Base-by-base conservation (phyloP, 53 echinoderm and acorn worm species). In the Hippasteria phrygiana region DNA sequence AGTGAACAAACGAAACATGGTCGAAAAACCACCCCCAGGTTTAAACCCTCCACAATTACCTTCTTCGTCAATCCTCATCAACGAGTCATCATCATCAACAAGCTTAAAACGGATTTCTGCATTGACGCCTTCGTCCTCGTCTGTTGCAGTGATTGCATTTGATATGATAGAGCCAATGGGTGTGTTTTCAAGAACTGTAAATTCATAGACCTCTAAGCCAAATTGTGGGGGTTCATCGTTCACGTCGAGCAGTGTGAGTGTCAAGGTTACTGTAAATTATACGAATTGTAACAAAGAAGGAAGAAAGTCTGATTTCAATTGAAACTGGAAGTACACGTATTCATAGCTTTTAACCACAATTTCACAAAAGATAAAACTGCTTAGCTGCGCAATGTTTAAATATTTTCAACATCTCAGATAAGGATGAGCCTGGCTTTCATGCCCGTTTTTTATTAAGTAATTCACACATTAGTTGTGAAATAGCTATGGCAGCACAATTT, bases 201-300 rank as follows among this genome's bases (percentile, higher is more conserved):
- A 95, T 16, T 43, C 38, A 47, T 91, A 88, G 14, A 78, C 80
- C 10, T 39, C 16, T 14, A 65, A 43, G 11, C 32, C 37, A 56
- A 93, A 95, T 42, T 35, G 26, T 18, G 95, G 95, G 12, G 91
- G 24, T 4, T 93, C 88, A 75, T 95, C 95, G 42, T 95, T 95
- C 11, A 93, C 81, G 65, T 95, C 95, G 2, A 73, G 35, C 12
- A 95, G 75, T 1, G 51, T 89, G 29, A 95, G 47, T 22, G 80
- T 75, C 34, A 94, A 40, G 14, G 27, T 55, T 36, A 81, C 91
- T 92, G 87, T 0, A 72, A 55, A 35, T 27, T 13, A 69, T 3
- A 41, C 2, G 20, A 24, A 4, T 43, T 14, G 26, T 40, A 73
- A 40, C 8, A n/a, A n/a, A 3, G 29, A 71, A n/a, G n/a, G n/a